phyloP scores from a whole-genome alignment of 64 coral and sea anemone genomes.

The Trachythela sp. region DNA sequence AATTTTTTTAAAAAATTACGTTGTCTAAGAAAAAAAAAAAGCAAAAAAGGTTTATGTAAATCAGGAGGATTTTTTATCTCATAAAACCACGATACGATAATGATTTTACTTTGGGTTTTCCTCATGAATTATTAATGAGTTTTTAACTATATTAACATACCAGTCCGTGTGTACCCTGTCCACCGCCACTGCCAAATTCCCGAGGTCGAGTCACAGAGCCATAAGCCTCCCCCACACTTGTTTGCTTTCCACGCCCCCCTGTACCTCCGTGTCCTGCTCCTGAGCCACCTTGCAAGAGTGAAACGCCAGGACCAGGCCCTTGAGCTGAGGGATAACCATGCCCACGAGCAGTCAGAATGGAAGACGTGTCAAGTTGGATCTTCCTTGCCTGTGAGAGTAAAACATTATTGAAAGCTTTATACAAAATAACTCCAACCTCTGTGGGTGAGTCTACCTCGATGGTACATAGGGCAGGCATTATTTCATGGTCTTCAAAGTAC shows the following conservation, averaged over 20 bases:
- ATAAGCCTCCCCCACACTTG: constrained; percentile 65
- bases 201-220: constrained; percentile 54
- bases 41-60: neutral
- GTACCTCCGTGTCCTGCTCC: constrained; percentile 89
- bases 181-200: constrained; percentile 77
- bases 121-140: too few species aligned
- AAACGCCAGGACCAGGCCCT: constrained; percentile 49
- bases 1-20: too few species aligned
- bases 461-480: too few species aligned
- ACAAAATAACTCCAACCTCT: too few species aligned
- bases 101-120: too few species aligned
- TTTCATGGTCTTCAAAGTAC: too few species aligned
- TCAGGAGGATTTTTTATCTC: too few species aligned
- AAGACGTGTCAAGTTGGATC: constrained; percentile 65
- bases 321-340: constrained; percentile 57
- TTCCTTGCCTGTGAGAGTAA: constrained; percentile 14
- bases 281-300: constrained; percentile 52
- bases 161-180: constrained; percentile 59
- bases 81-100: too few species aligned
- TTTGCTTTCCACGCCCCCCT: constrained; percentile 64
- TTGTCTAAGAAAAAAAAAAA: too few species aligned
- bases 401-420: neutral
- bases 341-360: constrained; percentile 62
- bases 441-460: too few species aligned
- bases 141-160: constrained; percentile 63